Evolutionary conservation across 2,113 vertebrate genomes (phyloP), one percentile per base, ranked within the genome.

Genomic region (Podocnemis expansa): DNA sequence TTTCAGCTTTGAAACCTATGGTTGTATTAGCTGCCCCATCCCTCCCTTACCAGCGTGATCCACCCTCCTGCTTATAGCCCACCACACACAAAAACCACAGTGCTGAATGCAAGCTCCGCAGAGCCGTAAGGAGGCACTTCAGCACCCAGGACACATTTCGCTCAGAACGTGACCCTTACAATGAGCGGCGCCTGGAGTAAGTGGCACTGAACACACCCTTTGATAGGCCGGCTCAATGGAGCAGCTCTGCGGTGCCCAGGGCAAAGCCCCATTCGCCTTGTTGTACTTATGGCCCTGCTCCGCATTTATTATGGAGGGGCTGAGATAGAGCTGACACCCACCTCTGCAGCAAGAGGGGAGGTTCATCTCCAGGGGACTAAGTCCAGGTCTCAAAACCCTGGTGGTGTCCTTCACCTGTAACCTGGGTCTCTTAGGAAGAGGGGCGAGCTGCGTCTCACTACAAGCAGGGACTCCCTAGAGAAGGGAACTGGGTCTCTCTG

Each of bases 311-410:
- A 38, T 5, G 19, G n/a, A 0, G 85, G 34, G 38, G 41, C 2
- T 54, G 81, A 49, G 38, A 5, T 6, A 2, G 78, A 55, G 16
- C 38, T 8, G 45, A 17, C 5, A n/a, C 25, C 34, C 4, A 29
- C 29, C 1, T 3, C n/a, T 49, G 5, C 45, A 1, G 76, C 63
- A 43, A 6, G 21, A 10, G 13, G 10, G 14, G 8, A 6, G 41
- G 41, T 41, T 8, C 63, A 38, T 70, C 63, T 67, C 60, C 60
- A 19, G 34, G 13, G 60, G 16, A 16, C 47, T n/a, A 67, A n/a
- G 31, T n/a, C 34, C 60, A 38, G 63, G 4, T 70, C n/a, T 22
- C 63, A 19, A 34, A n/a, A 19, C 19, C 31, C n/a, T 22, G 16
- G 16, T 13, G 51, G 51, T 17, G 13, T 52, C 51, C 51, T 14